Percentiles rank a stretch among this genome's conserved stretches.
phyloP scores from a whole-genome alignment of 2,113 vertebrate species.

The Sylvicapra grimmia region DNA sequence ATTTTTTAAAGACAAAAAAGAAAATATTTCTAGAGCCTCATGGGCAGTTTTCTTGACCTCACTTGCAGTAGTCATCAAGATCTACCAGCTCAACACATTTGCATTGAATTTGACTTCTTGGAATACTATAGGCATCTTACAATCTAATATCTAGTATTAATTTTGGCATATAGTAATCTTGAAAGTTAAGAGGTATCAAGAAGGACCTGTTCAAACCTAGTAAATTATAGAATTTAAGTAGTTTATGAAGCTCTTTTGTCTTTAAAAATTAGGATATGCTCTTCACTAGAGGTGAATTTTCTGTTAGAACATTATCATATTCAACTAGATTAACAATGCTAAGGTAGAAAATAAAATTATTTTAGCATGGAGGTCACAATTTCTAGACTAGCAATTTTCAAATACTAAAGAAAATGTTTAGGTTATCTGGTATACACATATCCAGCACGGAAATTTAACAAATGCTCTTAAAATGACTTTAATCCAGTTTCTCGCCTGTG shows the following conservation, averaged over 20 bases:
- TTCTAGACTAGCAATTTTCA: slow-evolving; percentile 24
- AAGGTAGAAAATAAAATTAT: slow-evolving; percentile 1
- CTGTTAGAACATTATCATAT: not conserved
- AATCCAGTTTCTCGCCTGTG: slow-evolving; percentile 31
- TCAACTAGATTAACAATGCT: not conserved
- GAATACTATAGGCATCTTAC: not conserved
- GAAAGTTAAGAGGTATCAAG: not conserved
- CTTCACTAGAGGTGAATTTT: not conserved
- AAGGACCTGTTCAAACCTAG: not conserved
- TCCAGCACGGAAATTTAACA: not conserved
- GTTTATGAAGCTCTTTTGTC: not conserved
- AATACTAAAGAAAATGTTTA: not conserved
- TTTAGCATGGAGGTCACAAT: slow-evolving; percentile 10
- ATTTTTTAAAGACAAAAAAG: not conserved
- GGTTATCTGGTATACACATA: not conserved
- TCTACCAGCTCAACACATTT: not conserved
- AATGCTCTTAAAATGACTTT: slow-evolving; percentile 18
- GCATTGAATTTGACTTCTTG: not conserved
- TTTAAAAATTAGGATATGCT: not conserved
- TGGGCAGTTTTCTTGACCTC: not conserved
- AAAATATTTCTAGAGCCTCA: not conserved
- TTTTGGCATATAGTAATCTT: not conserved
- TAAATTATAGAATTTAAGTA: not conserved
- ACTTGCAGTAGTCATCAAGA: not conserved
- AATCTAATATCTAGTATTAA: not conserved